Base-by-base conservation (phyloP, 2,888 invertebrate genomes). In the Zhuqinia jingwanae region DNA sequence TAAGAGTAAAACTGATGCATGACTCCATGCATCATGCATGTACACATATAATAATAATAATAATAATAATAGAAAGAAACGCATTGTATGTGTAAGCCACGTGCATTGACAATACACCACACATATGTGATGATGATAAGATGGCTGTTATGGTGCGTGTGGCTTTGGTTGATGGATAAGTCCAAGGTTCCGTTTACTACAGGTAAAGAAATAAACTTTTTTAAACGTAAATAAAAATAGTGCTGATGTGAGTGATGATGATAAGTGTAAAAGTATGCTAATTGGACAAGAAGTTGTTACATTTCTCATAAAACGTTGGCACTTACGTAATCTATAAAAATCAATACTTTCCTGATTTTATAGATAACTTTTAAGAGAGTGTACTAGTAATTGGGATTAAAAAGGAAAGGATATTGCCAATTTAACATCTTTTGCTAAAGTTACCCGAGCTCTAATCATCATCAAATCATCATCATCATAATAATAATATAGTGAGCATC, bases 131-230 rank as follows among this genome's bases (percentile, higher is more conserved):
- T n/a, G n/a, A n/a, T n/a, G n/a, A n/a, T n/a, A n/a, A n/a, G n/a
- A n/a, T n/a, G n/a, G n/a, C n/a, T n/a, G n/a, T n/a, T n/a, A n/a
- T n/a, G n/a, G n/a, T n/a, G n/a, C n/a, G n/a, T n/a, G n/a, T n/a
- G n/a, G 98, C 92, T 95, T 97, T 0, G 98, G 95, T 98, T 3
- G 98, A 99, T 92, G 97, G 96, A 0, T 94, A 95, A 0, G 93
- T 93, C 11, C 93, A 94, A 0, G 97, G 98, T 13, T 93, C 93
- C 5, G 95, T 98, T 88, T 96, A 95, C 91, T 96, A 96, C 92
- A 92, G 94, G 94, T 94, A 91, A 85, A 42, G 36, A 77, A 58
- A 17, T 58, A 45, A 15, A 36, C 36, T 36, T 36, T 36, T 6
- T 8, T 6, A 36, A 6, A 8, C 36, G 8, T 36, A 45, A 22